Percentiles rank a stretch among this genome's conserved stretches.
Conservation (phyloP, 2,888 invertebrate species). For the Cartodere bifasciata region DNA sequence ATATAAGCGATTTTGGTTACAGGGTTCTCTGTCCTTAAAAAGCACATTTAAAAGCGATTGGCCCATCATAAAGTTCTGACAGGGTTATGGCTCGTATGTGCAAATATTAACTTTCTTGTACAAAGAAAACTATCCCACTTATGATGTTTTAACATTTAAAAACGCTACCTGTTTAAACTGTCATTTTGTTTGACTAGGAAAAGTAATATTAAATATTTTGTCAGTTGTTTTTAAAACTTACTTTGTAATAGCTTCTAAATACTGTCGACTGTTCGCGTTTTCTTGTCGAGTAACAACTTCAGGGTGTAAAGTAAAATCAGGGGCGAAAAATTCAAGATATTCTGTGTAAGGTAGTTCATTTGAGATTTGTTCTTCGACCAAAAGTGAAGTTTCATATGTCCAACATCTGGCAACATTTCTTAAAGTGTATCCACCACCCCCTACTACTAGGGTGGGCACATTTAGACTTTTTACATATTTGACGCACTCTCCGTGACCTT, state of each 20-base stretch:
- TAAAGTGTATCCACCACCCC: slow-evolving; percentile 75
- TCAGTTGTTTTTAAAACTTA: slow-evolving; percentile 21
- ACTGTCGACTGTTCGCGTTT: slow-evolving; percentile 92
- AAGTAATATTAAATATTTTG: slow-evolving; percentile 1
- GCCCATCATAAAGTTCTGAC: too few species aligned
- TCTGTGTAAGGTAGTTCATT: slow-evolving; percentile 94
- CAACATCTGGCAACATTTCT: slow-evolving; percentile 97
- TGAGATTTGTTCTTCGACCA: slow-evolving; percentile 84
- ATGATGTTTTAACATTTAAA: too few species aligned
- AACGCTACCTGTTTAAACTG: too few species aligned
- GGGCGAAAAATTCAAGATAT: slow-evolving; percentile 94
- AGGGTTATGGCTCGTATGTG: too few species aligned
- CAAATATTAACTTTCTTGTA: too few species aligned
- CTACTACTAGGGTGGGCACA: slow-evolving; percentile 61
- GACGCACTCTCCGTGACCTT: slow-evolving; percentile 96
- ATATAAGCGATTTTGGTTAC: too few species aligned
- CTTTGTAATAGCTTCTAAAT: slow-evolving; percentile 78
- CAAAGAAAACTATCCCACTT: too few species aligned
- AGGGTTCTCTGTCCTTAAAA: too few species aligned
- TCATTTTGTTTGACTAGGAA: too few species aligned
- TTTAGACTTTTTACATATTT: slow-evolving; percentile 87
- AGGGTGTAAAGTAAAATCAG: slow-evolving; percentile 92
- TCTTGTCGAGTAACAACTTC: slow-evolving; percentile 78
- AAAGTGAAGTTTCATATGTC: slow-evolving; percentile 94
- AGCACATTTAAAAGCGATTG: too few species aligned